Evolutionary conservation across 1,140 invertebrate genomes (phyloP), one percentile per base, ranked within the genome.

Genomic region (Cydia pomonella): DNA sequence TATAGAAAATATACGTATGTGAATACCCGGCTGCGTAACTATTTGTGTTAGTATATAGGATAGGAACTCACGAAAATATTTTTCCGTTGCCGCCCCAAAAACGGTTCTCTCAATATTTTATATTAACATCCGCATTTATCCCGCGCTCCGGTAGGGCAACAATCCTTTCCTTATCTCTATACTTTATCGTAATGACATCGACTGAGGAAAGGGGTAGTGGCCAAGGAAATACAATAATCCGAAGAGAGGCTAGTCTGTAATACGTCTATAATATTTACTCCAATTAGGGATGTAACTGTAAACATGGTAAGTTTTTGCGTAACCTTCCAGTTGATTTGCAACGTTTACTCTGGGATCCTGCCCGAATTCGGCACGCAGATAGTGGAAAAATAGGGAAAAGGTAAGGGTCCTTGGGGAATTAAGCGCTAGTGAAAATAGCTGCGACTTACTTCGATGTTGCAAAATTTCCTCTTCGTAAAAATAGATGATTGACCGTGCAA

Each of bases 131-230:
- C 44, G 71, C 71, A 72, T 72, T 47, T 72, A 72, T 72, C 41
- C 71, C 41, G 13, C 71, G 38, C 71, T 72, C 41, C 41, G 71
- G 38, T 44, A 44, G 71, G 71, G 71, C 44, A 72, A 72, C 66
- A 75, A 75, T 75, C 50, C 75, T 72, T 72, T 63, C 71, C 75
- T 66, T 75, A 72, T 72, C 69, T 72, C 63, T 71, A 41, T 72
- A 72, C 75, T 75, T 64, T 75, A 75, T 75, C 75, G 69, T 72
- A 75, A 72, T 66, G 75, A 53, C 29, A 66, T 74, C 71, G 71
- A 23, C 41, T 47, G 38, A 27, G 21, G 71, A 50, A 72, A 72
- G 71, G 71, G 64, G 64, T 69, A 41, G 29, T 69, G n/a, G 64
- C 33, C 16, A 21, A 69, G 64, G 33, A 41, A 69, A 69, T 41